Conservation (phyloP, 2,888 invertebrate genomes). For the Oegoconia quadripuncta region DNA sequence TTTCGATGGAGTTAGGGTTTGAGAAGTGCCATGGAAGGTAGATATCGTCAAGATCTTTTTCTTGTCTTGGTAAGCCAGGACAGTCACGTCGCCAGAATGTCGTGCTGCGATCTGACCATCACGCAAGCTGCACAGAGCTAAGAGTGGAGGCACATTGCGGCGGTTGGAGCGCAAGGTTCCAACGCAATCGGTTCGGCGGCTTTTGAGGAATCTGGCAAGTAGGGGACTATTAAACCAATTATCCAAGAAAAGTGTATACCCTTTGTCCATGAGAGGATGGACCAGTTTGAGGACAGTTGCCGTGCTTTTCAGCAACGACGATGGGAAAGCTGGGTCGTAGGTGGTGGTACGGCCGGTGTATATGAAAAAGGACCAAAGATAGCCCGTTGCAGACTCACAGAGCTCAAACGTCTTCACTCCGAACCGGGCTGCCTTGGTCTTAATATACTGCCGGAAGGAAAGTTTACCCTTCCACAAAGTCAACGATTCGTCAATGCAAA, state of each 20-base stretch:
- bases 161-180: no score
- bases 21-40: not conserved
- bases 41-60: not conserved
- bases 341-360: conserved; percentile 10
- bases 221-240: conserved; percentile 14
- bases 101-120: no score
- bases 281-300: no score
- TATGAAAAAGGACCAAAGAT: conserved; percentile 18
- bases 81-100: conserved; percentile 1
- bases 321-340: no score
- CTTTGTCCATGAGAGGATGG: not conserved
- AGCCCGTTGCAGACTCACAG: conserved; percentile 19
- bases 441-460: no score
- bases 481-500: no score
- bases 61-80: not conserved
- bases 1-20: no score
- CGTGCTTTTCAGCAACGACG: no score
- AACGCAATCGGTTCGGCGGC: conserved; percentile 17
- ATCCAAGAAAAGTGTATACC: conserved; percentile 8
- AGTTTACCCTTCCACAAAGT: no score
- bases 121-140: no score
- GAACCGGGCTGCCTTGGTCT: conserved; percentile 14
- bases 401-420: conserved; percentile 19
- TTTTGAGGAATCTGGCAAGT: conserved; percentile 14
- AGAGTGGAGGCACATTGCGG: no score